Evolutionary conservation across 2,888 invertebrate genomes (phyloP).

Genomic region (Tuberolachnus salignus): DNA sequence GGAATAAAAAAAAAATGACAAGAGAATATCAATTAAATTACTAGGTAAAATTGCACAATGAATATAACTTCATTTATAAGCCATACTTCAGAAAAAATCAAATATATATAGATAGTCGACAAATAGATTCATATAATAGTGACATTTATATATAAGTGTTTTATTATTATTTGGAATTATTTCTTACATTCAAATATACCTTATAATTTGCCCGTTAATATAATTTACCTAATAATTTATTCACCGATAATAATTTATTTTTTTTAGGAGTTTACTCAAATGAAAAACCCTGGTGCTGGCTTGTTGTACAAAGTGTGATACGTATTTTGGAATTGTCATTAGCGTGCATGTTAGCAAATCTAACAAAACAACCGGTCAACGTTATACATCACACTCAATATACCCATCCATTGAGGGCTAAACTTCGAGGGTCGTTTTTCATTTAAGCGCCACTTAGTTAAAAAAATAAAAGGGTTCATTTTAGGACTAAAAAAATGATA

Average conservation of each 20-base stretch:
- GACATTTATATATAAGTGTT: no score
- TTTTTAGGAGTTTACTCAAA: conserved; percentile 35
- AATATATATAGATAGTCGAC: no score
- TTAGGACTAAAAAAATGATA: conserved; percentile 36
- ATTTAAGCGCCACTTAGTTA: conserved; percentile 37
- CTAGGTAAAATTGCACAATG: no score
- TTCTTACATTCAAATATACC: no score
- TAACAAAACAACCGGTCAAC: conserved; percentile 66
- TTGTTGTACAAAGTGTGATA: conserved; percentile 66
- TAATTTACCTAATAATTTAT: background rate
- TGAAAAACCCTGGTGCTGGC: conserved; percentile 66
- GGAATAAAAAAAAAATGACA: no score
- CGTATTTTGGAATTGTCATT: conserved; percentile 64
- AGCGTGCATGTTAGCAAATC: conserved; percentile 67
- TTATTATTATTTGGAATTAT: no score
- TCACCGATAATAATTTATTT: conserved; percentile 5
- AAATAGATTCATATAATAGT: no score
- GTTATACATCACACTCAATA: conserved; percentile 61
- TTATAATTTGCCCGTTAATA: no score
- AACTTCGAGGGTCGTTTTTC: conserved; percentile 57
- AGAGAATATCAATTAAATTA: no score
- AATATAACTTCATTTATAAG: no score
- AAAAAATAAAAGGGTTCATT: conserved; percentile 33
- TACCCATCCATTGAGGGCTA: conserved; percentile 43
- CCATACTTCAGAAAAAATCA: no score